Conservation (phyloP, 2,797 vertebrate genomes). For the Molothrus aeneus region DNA sequence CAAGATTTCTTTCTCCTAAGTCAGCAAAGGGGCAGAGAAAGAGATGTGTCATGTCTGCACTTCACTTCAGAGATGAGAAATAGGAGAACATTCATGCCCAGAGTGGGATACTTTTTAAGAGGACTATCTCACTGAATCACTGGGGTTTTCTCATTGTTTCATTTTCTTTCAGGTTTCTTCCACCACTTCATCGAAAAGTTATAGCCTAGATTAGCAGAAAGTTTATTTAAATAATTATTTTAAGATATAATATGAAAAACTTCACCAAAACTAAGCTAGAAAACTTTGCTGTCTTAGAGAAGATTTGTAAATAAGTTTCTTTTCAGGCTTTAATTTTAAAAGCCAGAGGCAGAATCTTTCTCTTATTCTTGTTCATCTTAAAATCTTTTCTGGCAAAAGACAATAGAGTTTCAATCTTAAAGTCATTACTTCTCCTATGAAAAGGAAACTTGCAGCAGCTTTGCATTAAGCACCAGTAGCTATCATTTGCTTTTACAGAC, state of each 20-base stretch:
- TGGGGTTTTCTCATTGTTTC: background rate
- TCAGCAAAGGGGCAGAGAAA: background rate
- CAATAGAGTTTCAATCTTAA: background rate
- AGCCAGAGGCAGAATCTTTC: background rate
- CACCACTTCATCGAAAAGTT: background rate
- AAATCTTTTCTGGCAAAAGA: background rate
- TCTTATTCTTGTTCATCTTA: background rate
- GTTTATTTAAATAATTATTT: background rate
- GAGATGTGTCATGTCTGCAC: background rate
- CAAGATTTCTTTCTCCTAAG: background rate
- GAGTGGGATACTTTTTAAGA: background rate
- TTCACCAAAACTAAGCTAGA: background rate
- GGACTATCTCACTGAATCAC: background rate
- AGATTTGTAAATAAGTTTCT: background rate
- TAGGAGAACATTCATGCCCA: background rate
- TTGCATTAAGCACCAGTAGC: background rate
- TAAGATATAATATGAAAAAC: background rate
- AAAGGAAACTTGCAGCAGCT: background rate
- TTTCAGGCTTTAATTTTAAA: background rate
- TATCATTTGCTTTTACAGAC: background rate
- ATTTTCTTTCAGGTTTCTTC: background rate
- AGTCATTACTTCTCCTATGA: background rate
- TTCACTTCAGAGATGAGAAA: background rate
- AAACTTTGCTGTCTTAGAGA: background rate
- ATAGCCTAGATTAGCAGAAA: background rate